Evolutionary conservation across 2,797 vertebrate species (phyloP), one percentile per base, ranked within the genome.

Genomic region (Trachops cirrhosus): DNA sequence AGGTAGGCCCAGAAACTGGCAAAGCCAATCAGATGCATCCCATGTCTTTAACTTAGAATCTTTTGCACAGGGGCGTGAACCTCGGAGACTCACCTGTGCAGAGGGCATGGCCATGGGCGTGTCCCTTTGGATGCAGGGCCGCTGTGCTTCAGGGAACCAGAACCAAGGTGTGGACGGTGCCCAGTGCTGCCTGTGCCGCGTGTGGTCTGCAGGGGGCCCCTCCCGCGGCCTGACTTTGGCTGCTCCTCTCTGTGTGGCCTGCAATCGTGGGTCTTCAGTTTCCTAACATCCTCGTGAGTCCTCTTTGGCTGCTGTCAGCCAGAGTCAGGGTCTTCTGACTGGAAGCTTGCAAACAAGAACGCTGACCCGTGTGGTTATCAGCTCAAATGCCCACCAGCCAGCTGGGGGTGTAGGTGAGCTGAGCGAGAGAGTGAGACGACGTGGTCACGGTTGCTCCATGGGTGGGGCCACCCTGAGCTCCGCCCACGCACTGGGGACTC

Each of bases 211-310:
- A 4, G 0, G 8, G 48, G 3, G 8, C 32, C 0, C 2, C 10
- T 6, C 24, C 14, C 16, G 22, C 10, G 15, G 34, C 12, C 79
- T 32, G 29, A 16, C 29, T 29, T 16, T 3, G 70, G 26, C 18
- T 0, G n/a, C 8, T n/a, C 39, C 22, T n/a, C 26, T 64, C 1
- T 8, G 64, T 1, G 1, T 29, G 7, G n/a, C 21, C 18, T 7
- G 41, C 21, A 1, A 19, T 4, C 26, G 10, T 18, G 26, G 14
- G 39, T 73, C 54, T 71, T 52, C 26, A 2, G 9, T 9, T 29
- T 26, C 44, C 68, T n/a, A 0, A 0, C 0, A 3, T 9, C 34
- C 5, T 44, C 8, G 10, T 1, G 2, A 16, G 0, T n/a, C 26
- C 41, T 19, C 15, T 0, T 2, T 2, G 85, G 37, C n/a, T 71